Base-by-base conservation (phyloP, 2,888 invertebrate species). In the Sarcophaga carnaria region DNA sequence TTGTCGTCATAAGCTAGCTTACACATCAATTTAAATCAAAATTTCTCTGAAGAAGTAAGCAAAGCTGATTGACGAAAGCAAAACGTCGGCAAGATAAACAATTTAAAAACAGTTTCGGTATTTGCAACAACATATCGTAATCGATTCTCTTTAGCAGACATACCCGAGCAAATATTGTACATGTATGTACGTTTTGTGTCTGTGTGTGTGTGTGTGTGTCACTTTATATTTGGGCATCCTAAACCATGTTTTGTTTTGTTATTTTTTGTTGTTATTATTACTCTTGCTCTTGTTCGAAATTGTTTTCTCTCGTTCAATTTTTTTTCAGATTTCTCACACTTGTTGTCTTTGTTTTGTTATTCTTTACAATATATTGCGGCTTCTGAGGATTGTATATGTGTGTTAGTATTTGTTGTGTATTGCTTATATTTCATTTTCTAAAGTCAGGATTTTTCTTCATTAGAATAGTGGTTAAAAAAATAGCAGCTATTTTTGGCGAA, bases 211-310 rank as follows among this genome's bases (percentile, higher is more conserved):
- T 72, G 72, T 45, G 45, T 74, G 72, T 74, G 60, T 80, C 80
- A 72, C 37, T 80, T 69, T 17, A 67, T 88, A 89, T 90, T 89
- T 90, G 88, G 89, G 89, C 89, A 90, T 90, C 90, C 91, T 91
- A 91, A 91, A 91, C 91, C 91, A 91, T 90, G 90, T 92, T 90
- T 91, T 85, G 89, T 88, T 85, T 80, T 89, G 89, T 27, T 69
- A 37, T 37, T 45, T 67, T 4, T 90, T 90, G 88, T 89, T 88
- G 62, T 54, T 54, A 54, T 54, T 54, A 54, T 14, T 54, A 54
- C 54, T 14, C 4, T 54, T 54, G 12, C 85, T 87, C 37, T 82
- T 86, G 77, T 82, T 75, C 76, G 80, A 75, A 85, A 84, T 85
- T 66, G 76, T 80, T 88, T 81, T 81, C 80, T 81, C 37, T 37